Evolutionary conservation across 2,797 vertebrate genomes (phyloP), one percentile per base, ranked within the genome.

Genomic region (Smutsia gigantea): DNA sequence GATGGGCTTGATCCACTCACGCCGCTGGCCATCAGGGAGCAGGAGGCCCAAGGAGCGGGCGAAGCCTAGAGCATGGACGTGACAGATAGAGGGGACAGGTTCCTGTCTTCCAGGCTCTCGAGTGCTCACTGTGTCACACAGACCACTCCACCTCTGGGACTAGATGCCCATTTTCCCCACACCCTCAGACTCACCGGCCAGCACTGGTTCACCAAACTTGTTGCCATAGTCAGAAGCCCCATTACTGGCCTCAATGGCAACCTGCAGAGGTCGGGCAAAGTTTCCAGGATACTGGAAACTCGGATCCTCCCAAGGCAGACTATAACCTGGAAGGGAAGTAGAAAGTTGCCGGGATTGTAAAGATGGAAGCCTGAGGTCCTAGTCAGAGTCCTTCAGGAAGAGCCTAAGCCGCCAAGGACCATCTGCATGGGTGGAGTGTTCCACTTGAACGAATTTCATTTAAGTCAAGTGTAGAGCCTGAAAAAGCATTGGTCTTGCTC

Each of bases 161-260:
- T 15, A 91, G 7, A 15, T 42, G 0, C 18, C 39, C 1, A 3
- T 17, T 49, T 49, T 37, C 34, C 25, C 13, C 4, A 57, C 1
- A n/a, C 0, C 11, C 37, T 4, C 6, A 84, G 61, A 2, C 98
- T 98, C 77, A 99, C 99, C 99, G 72, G 99, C 98, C 79, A 99
- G 97, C 10, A 99, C 99, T 0, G 99, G 99, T 66, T 99, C 99
- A 78, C 99, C 99, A 97, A 99, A 99, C 96, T 99, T 99, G 98
- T 99, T 99, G 85, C 99, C 99, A 0, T 99, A 99, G 97, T 99
- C 99, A 0, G 99, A 99, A 11, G 99, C 99, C 1, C 99, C 99
- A 4, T 99, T 98, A 25, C 99, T 99, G 97, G 99, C 99, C 79
- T 99, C 99, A 2, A 99, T 98, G 55, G 99, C 99, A 59, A 99